Conservation (phyloP, 2,797 vertebrate genomes). For the Parambassis ranga region DNA sequence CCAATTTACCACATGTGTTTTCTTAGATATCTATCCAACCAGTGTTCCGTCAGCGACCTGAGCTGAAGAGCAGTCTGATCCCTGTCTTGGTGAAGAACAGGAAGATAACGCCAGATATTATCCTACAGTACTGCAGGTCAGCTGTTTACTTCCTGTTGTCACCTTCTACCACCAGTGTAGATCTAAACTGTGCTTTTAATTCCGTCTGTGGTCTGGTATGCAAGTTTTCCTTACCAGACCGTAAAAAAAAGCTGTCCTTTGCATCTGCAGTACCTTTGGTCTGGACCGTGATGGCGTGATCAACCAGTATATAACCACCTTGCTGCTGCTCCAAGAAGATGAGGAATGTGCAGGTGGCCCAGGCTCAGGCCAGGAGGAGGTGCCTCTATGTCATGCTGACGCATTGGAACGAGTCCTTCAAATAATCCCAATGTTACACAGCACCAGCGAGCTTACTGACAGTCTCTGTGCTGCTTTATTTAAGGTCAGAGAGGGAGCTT, state of each 20-base stretch:
- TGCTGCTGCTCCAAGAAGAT: conserved; percentile 82
- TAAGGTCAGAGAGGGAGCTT: conserved; percentile 79
- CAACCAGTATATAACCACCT: conserved; percentile 91
- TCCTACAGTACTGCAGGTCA: conserved; percentile 93
- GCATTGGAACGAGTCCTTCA: conserved; percentile 81
- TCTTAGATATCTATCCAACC: conserved; percentile 92
- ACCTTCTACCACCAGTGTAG: background rate
- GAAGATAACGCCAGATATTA: conserved; percentile 84
- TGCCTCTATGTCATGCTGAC: conserved; percentile 60
- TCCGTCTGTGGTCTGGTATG: background rate
- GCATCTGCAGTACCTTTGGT: conserved; percentile 82
- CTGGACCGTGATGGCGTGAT: conserved; percentile 87
- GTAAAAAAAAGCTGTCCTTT: background rate
- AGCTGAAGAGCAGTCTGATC: conserved; percentile 88
- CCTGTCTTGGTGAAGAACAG: conserved; percentile 87
- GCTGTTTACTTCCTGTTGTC: background rate
- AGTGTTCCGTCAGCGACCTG: conserved; percentile 86
- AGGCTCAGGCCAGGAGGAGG: conserved; percentile 1
- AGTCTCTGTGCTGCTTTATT: conserved; percentile 85
- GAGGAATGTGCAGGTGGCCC: conserved; percentile 30
- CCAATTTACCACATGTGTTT: too few relatives aligned
- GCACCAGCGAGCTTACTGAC: conserved; percentile 81
- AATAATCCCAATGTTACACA: conserved; percentile 86
- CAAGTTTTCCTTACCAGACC: background rate
- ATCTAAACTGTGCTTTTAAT: background rate